Percentiles rank a stretch among this genome's conserved stretches.
These are phyloP conservation scores for Cryptotis parvus DNA, from an alignment of 2,113 vertebrate species.

Conservation along the genomic window DNA sequence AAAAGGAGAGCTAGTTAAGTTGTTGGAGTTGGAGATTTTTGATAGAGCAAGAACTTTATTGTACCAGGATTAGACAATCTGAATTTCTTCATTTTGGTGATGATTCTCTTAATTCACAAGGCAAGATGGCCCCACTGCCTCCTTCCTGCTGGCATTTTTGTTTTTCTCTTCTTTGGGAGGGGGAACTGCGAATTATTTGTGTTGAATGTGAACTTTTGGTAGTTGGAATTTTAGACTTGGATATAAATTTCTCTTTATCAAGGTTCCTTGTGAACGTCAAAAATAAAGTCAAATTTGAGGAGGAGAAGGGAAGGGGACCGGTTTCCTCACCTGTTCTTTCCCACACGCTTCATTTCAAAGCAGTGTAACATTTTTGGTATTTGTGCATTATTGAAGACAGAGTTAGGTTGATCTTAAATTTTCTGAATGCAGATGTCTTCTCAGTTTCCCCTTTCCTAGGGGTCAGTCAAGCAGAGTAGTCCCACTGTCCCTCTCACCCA, in stretches of 20 bases:
- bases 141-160: background rate
- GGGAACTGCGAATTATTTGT: slow-evolving; percentile 49
- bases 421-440: slow-evolving; percentile 18
- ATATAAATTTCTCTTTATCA: slow-evolving; percentile 35
- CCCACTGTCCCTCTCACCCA: background rate
- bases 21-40: slow-evolving; percentile 25
- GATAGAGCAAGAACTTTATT: slow-evolving; percentile 5
- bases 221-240: slow-evolving; percentile 27
- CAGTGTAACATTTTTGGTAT: background rate
- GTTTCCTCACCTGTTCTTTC: background rate
- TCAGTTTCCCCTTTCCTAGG: slow-evolving; percentile 24
- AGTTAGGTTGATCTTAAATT: background rate
- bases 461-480: background rate
- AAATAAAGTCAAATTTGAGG: slow-evolving; percentile 52
- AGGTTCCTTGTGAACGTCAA: slow-evolving; percentile 45
- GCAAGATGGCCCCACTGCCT: background rate
- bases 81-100: slow-evolving; percentile 50
- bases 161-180: slow-evolving; percentile 48
- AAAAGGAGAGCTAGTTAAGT: background rate
- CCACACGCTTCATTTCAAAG: background rate
- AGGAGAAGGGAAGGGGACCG: background rate
- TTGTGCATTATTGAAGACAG: background rate
- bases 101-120: slow-evolving; percentile 30
- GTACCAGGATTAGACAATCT: slow-evolving; percentile 15
- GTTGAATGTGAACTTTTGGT: slow-evolving; percentile 52